Evolutionary conservation across 1,140 invertebrate species (phyloP), one percentile per base, ranked within the genome.

Genomic region (Drosophila guanche): DNA sequence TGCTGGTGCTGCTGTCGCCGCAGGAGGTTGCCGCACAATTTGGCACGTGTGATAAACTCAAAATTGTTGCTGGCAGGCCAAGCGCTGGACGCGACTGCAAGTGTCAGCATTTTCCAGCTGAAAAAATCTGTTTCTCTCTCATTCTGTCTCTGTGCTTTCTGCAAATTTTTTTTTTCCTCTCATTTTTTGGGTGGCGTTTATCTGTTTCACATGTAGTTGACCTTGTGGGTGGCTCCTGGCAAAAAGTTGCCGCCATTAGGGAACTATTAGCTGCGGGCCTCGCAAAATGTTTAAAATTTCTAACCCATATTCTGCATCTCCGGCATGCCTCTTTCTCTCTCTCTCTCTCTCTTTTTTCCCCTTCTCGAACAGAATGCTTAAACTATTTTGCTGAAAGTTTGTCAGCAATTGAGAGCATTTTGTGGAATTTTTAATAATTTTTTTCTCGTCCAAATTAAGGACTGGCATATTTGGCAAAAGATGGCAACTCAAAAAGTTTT

Each of bases 41-140:
- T 85, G 81, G 81, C 81, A 85, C 81, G 81, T 85, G 81, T 85
- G 81, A 85, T 85, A 85, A 85, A 88, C 81, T 81, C 73, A 78
- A 85, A 85, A 86, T 86, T 81, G 80, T 86, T 85, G 76, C 72
- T 67, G 76, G 65, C 80, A 84, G 70, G 57, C 47, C 46, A 27
- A 47, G 33, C 45, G 63, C 62, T 86, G 81, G 76, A 72, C 51
- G 73, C 59, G 67, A 59, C 74, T 71, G 75, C 46, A 29, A 61
- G 67, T 55, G 74, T 73, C 70, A 73, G 70, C 70, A 71, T 73
- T 63, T 73, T 55, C 14, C 50, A 56, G 43, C 25, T 43, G 42
- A 41, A 68, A 48, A 56, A 41, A n/a, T 40, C 22, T 7, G 10
- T 16, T 8, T 10, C n/a, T 2, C 27, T 22, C 29, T 33, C 29